phyloP scores from a whole-genome alignment of 37 sponge, comb jelly and placozoan species.

The Ephydatia muelleri region DNA sequence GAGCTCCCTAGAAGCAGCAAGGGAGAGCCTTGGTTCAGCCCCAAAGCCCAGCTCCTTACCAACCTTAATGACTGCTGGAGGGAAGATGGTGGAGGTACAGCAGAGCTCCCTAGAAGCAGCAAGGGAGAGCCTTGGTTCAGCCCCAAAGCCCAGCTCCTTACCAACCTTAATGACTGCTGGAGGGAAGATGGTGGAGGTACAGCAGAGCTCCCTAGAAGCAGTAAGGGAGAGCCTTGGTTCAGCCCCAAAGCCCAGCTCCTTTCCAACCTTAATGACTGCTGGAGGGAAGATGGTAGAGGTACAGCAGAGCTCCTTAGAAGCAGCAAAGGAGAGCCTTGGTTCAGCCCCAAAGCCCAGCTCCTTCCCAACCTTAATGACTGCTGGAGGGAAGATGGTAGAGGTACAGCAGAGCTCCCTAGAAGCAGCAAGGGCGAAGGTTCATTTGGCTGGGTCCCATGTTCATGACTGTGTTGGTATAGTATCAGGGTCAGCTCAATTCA shows the following conservation, averaged over 20 bases:
- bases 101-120: background rate
- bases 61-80: constrained; percentile 12
- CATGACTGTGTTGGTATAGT: background rate
- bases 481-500: background rate
- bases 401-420: constrained; percentile 24
- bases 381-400: constrained; percentile 43
- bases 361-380: constrained; percentile 60
- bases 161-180: constrained; percentile 55
- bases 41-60: no score
- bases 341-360: background rate
- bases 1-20: background rate
- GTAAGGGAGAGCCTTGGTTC: constrained; percentile 11
- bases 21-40: no score
- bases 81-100: background rate
- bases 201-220: constrained; percentile 16
- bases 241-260: background rate
- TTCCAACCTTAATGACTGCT: constrained; percentile 38
- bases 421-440: constrained; percentile 4
- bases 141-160: background rate
- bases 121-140: background rate
- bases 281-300: constrained; percentile 35
- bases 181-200: constrained; percentile 45
- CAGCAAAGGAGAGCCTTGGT: constrained; percentile 8
- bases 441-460: no score
- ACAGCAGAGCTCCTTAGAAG: constrained; percentile 9